phyloP scores from a whole-genome alignment of 1,140 invertebrate genomes.

The Choristoneura fumiferana region DNA sequence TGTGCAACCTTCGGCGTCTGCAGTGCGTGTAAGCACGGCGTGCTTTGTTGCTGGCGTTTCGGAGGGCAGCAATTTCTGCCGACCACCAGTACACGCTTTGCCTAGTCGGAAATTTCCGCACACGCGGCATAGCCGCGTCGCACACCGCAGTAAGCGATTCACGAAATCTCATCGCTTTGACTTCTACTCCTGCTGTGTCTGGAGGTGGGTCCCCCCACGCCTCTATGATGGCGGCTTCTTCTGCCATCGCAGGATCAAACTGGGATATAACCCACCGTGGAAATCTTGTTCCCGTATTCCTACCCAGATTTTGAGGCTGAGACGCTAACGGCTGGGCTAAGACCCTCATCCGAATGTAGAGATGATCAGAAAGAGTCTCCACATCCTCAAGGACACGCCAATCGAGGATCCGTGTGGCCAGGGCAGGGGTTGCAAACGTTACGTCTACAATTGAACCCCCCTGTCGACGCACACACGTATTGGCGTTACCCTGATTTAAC shows the following conservation, averaged over 20 bases:
- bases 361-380: too few species aligned
- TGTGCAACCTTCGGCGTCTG: neutral
- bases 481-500: neutral
- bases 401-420: too few species aligned
- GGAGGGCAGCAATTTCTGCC: neutral
- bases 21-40: neutral
- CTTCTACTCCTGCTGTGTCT: conserved; percentile 6
- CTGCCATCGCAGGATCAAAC: too few species aligned
- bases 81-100: neutral
- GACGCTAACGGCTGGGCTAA: too few species aligned
- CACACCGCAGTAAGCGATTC: neutral
- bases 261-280: too few species aligned
- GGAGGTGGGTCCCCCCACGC: conserved; percentile 19
- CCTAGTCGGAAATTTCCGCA: neutral
- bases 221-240: neutral
- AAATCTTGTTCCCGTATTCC: too few species aligned
- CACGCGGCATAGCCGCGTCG: neutral
- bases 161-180: conserved; percentile 14
- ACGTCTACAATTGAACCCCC: too few species aligned
- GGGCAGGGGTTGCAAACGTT: too few species aligned
- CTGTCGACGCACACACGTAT: too few species aligned
- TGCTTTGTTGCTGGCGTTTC: neutral
- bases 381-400: too few species aligned
- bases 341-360: too few species aligned
- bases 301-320: too few species aligned